Percentiles rank a stretch among this genome's conserved stretches.
These are phyloP conservation scores for Peromyscus attwateri DNA, from an alignment of 2,797 vertebrate genomes.

Conservation along the genomic window DNA sequence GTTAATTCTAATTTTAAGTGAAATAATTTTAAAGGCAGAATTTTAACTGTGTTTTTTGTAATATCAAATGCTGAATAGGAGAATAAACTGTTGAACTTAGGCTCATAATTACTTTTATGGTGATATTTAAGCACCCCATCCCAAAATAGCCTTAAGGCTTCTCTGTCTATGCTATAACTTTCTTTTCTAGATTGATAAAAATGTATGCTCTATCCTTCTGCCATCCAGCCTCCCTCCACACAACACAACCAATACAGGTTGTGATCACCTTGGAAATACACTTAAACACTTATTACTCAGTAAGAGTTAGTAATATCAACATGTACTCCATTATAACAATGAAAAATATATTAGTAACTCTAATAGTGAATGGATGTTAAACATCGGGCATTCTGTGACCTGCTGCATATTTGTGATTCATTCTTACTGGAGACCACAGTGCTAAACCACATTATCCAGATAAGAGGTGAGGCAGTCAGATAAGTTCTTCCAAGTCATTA, in stretches of 20 bases:
- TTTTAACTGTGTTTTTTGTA: background rate
- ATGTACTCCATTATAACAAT: constrained; percentile 22
- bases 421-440: constrained; percentile 35
- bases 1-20: background rate
- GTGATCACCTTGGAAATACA: background rate
- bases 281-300: background rate
- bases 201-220: background rate
- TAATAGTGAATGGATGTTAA: constrained; percentile 54
- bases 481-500: constrained; percentile 8
- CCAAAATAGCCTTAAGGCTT: background rate
- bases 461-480: background rate
- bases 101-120: background rate
- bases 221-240: background rate
- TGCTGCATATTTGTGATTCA: constrained; percentile 20
- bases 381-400: background rate
- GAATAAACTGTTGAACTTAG: background rate
- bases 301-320: constrained; percentile 5
- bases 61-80: background rate
- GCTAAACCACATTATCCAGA: constrained; percentile 6
- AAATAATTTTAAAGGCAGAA: constrained; percentile 1
- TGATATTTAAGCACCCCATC: background rate
- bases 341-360: constrained; percentile 24
- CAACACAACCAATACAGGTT: background rate
- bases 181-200: constrained; percentile 19
- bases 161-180: background rate